Evolutionary conservation across 2,888 invertebrate genomes (phyloP).

Genomic region (Agrotis segetum): DNA sequence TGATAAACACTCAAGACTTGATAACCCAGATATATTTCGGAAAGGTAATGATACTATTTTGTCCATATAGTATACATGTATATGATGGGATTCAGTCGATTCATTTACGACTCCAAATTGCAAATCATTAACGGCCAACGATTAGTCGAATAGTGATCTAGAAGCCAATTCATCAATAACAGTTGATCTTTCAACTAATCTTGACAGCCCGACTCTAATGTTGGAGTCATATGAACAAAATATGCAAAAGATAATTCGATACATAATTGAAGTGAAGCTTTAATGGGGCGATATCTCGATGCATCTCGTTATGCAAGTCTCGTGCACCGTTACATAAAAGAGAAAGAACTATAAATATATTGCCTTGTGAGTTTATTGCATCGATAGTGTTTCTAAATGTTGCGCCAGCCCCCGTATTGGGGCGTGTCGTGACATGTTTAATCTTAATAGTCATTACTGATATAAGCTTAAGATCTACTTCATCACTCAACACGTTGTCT

Average conservation of each 20-base stretch:
- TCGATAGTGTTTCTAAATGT: slow-evolving; percentile 58
- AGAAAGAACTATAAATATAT: slow-evolving; percentile 61
- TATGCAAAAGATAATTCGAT: slow-evolving; percentile 42
- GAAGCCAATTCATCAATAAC: neutral
- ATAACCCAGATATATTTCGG: slow-evolving; percentile 3
- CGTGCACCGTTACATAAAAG: slow-evolving; percentile 62
- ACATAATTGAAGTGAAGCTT: slow-evolving; percentile 45
- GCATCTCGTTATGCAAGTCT: slow-evolving; percentile 62
- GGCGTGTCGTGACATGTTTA: slow-evolving; percentile 59
- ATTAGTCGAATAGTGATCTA: slow-evolving; percentile 14
- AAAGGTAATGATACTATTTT: slow-evolving; percentile 1
- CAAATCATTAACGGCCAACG: neutral
- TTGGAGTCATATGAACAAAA: slow-evolving; percentile 33
- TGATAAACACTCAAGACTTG: slow-evolving; percentile 1
- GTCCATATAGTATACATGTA: neutral
- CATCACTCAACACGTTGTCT: slow-evolving; percentile 49
- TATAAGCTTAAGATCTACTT: slow-evolving; percentile 59
- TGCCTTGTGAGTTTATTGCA: slow-evolving; percentile 58
- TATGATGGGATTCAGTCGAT: neutral
- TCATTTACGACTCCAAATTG: neutral
- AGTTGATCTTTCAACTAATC: slow-evolving; percentile 2
- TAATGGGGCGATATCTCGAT: slow-evolving; percentile 49
- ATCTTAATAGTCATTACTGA: slow-evolving; percentile 62
- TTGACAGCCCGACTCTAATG: slow-evolving; percentile 14
- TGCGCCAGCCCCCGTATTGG: slow-evolving; percentile 54